Base-by-base conservation (phyloP, 2,797 vertebrate genomes). In the Neosalanx taihuensis region DNA sequence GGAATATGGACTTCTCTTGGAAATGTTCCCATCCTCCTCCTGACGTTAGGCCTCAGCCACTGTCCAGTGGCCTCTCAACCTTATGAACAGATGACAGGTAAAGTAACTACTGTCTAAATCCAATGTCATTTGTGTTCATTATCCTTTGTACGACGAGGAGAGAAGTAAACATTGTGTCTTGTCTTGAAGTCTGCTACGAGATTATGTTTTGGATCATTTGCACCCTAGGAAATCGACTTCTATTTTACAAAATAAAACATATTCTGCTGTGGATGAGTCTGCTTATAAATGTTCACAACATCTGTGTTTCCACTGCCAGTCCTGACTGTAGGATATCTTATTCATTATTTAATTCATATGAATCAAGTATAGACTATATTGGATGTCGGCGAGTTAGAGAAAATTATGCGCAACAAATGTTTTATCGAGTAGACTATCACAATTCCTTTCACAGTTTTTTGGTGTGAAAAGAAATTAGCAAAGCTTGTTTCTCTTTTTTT, bases 81-180 rank as follows among this genome's bases (percentile, higher is more conserved):
- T 88, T 87, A 90, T 91, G 90, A 90, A 89, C 86, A 88, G 87
- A 89, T 83, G 88, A 83, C 87, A 73, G 78, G 77, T 80, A 23
- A 12, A 79, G 74, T 41, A 78, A 74, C 81, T 18, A 68, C 73
- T 60, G 81, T 84, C 88, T 87, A 81, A 82, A 81, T 78, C 72
- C 30, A 58, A 65, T 26, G 71, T 60, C 79, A 80, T 60, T 62
- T 64, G 61, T 73, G 63, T 26, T 60, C 53, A 46, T 46, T 46
- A 46, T 46, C 41, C 12, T 37, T 71, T 18, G 64, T 49, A 10
- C n/a, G 41, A 46, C 37, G 59, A 20, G 56, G 69, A 70, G 71
- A 77, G 81, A 72, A 79, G 63, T 56, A 51, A 33, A 68, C 15
- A 3, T 13, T 17, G 15, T 56, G 18, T 56, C 13, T 9, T 56